Base-by-base conservation (phyloP, 2,888 invertebrate species). In the Phengaris arion region DNA sequence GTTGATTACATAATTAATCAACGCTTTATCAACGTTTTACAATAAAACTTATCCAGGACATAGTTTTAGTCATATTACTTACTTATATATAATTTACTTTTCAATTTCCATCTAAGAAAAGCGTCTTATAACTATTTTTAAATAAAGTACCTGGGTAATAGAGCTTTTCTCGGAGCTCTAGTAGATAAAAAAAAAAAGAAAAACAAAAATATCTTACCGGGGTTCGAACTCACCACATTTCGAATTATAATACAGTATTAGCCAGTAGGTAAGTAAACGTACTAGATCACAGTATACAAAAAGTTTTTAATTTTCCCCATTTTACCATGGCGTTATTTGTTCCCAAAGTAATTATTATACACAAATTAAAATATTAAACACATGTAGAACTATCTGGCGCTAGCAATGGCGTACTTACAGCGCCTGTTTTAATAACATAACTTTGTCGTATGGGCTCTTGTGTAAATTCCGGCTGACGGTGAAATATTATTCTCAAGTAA, bases 391-490 rank as follows among this genome's bases (percentile, higher is more conserved):
- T 72, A 75, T 55, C 46, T 48, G 55, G 55, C 48, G 45, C 68
- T 69, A 48, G 69, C 55, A 15, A 68, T 52, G 75, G 68, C 54
- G 75, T 55, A 75, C 70, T 55, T 55, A 55, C 54, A 69, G 83
- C 85, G 83, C 80, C 86, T 83, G 84, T 85, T 86, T 89, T 89
- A 90, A 89, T 89, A 89, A 88, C 88, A 82, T 83, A 90, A 90
- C 88, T 90, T 90, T 83, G 84, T 85, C 84, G 83, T 81, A 82
- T 80, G 83, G 82, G 80, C 80, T 81, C 82, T 79, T 81, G 85
- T 84, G 86, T 85, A 87, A 89, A 90, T 90, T 87, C 86, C 86
- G 78, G 79, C 82, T 82, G 82, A 84, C 83, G 80, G 74, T 77
- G 80, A 81, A 77, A 78, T 80, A 80, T 78, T 82, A 79, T 82